These are phyloP conservation scores for Sinella curviseta DNA, from an alignment of 1,140 invertebrate species.

Conservation along the genomic window DNA sequence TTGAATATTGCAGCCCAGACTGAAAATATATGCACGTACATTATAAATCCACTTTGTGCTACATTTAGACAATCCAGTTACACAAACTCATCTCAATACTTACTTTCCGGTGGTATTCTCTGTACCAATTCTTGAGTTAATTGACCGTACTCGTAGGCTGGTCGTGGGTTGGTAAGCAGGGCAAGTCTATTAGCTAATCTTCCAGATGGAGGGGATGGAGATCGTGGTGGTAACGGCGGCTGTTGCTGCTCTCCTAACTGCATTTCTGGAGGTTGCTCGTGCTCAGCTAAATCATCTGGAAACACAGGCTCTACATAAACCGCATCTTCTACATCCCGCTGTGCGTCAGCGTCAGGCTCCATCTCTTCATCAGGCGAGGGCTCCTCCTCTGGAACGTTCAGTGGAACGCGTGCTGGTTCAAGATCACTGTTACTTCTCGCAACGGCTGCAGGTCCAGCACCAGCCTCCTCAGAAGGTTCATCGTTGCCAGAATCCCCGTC, in stretches of 20 bases:
- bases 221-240: slow-evolving; percentile 49
- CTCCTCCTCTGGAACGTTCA: background rate
- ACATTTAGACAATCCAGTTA: background rate
- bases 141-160: slow-evolving; percentile 51
- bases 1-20: slow-evolving; percentile 84
- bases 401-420: background rate
- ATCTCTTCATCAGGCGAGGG: background rate
- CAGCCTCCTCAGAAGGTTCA: slow-evolving; percentile 72
- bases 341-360: slow-evolving; percentile 19
- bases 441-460: slow-evolving; percentile 53
- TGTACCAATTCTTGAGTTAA: background rate
- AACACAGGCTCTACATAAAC: background rate
- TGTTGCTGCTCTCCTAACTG: background rate
- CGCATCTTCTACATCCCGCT: background rate
- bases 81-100: background rate
- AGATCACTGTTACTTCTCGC: slow-evolving; percentile 25
- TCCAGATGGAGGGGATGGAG: slow-evolving; percentile 48
- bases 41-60: slow-evolving; percentile 55
- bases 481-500: slow-evolving; percentile 92
- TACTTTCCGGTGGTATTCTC: slow-evolving; percentile 65
- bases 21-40: slow-evolving; percentile 54
- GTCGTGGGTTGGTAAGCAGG: slow-evolving; percentile 56
- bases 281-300: background rate
- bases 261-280: background rate
- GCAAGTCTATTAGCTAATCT: slow-evolving; percentile 56